Base-by-base conservation (phyloP, 2,797 vertebrate species). In the Limosa lapponica region DNA sequence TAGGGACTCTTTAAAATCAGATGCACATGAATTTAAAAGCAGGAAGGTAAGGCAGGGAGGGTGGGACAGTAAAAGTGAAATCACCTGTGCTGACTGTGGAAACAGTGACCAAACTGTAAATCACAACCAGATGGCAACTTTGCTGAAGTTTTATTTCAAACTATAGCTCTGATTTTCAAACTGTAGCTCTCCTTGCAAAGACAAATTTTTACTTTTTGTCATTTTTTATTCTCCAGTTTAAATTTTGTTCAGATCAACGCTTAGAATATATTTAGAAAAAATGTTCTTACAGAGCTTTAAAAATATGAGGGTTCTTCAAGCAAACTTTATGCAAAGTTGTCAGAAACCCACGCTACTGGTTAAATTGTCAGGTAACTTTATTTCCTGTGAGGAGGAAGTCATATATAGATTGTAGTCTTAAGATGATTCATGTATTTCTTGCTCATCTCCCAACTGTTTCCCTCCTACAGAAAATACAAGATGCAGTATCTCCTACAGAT, bases 341-440 rank as follows among this genome's bases (percentile, higher is more conserved):
- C 78, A 85, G 71, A 85, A 95, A 52, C 90, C 93, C 88, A 95
- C 86, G 17, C 86, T 90, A 18, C 80, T 84, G 86, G 80, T 87
- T 91, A 81, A 94, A 80, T 74, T 95, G 73, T 95, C 94, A 95
- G 94, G 90, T 96, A 96, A 74, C 78, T 90, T 94, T 74, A 82
- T 95, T 95, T 95, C 92, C 93, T 94, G 58, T 64, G 73, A 96
- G 86, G 77, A 95, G 48, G 82, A 84, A 92, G 77, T 80, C 86
- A 69, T 70, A 87, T 94, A 89, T 90, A 87, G 90, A 71, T 93
- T 80, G 81, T 90, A 92, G 55, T 80, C 3, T 32, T 94, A 94
- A 95, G 93, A 93, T 96, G 94, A 95, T 94, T 97, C 91, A 96
- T 54, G 3, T 82, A 82, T 92, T 96, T 84, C 91, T 93, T 80